Percentiles rank a stretch among this genome's conserved stretches.
Conservation (phyloP, 30 jellyfish, hydroid and myxozoan genomes). For the Catostylus mosaicus region DNA sequence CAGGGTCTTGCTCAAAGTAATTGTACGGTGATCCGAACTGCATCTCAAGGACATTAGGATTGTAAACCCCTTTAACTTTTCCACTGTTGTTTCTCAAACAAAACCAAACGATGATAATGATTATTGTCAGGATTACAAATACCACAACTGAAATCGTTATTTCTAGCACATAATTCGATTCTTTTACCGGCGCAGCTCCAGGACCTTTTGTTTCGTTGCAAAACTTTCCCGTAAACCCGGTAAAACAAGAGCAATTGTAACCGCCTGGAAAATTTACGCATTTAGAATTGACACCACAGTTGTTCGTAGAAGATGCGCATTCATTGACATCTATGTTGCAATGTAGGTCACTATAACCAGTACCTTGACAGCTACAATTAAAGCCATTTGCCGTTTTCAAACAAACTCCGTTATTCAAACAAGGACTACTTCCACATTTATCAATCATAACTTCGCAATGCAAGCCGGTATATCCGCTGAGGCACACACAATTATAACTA, state of each 20-base stretch:
- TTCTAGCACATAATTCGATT: constrained; percentile 24
- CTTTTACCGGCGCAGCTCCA: constrained; percentile 15
- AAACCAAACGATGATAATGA: constrained; percentile 18
- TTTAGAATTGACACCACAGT: constrained; percentile 22
- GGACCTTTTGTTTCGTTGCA: constrained; percentile 36
- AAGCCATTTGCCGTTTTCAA: not conserved
- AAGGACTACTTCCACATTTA: constrained; percentile 44
- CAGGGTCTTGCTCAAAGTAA: constrained; percentile 69
- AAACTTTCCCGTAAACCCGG: constrained; percentile 31
- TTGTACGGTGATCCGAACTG: constrained; percentile 69
- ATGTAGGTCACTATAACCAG: constrained; percentile 52
- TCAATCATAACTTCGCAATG: constrained; percentile 27
- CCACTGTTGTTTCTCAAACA: constrained; percentile 50
- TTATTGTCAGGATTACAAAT: constrained; percentile 23
- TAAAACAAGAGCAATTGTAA: constrained; percentile 47
- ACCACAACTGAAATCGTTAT: constrained; percentile 34
- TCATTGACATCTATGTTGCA: constrained; percentile 50
- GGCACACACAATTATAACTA: constrained; percentile 51
- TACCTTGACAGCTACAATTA: constrained; percentile 45
- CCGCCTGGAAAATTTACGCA: constrained; percentile 64
- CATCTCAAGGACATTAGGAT: constrained; percentile 66
- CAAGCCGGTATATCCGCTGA: constrained; percentile 53
- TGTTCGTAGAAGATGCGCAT: constrained; percentile 13
- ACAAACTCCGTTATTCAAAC: constrained; percentile 56
- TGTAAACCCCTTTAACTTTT: constrained; percentile 59